Conservation (phyloP, 1,140 invertebrate species). For the Bombus fervidus region DNA sequence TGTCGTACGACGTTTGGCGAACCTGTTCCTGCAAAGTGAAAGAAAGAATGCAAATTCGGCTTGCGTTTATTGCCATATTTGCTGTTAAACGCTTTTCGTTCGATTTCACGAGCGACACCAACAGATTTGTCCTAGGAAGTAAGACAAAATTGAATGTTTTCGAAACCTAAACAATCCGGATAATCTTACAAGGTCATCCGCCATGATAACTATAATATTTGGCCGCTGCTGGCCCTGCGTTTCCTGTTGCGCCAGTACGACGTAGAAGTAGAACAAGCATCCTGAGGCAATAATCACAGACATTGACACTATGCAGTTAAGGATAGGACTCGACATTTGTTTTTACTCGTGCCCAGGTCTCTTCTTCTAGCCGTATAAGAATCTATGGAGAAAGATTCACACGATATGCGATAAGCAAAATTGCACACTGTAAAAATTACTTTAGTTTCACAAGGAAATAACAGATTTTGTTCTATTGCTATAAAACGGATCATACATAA, state of each 20-base stretch:
- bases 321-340: background rate
- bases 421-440: too few relatives aligned
- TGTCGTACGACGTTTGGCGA: background rate
- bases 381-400: background rate
- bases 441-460: too few relatives aligned
- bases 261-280: background rate
- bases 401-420: too few relatives aligned
- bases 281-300: background rate
- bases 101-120: background rate
- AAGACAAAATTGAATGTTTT: background rate
- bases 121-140: too few relatives aligned
- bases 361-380: too few relatives aligned
- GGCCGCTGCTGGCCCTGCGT: constrained; percentile 64
- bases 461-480: too few relatives aligned
- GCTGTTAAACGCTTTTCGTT: background rate
- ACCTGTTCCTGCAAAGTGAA: too few relatives aligned
- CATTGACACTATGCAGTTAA: background rate
- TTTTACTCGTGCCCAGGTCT: too few relatives aligned
- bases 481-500: too few relatives aligned
- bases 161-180: background rate
- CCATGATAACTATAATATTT: constrained; percentile 84
- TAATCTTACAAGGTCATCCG: constrained; percentile 84
- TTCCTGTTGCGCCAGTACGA: too few relatives aligned
- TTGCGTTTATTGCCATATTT: too few relatives aligned
- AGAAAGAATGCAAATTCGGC: too few relatives aligned